Evolutionary conservation across 2,888 invertebrate genomes (phyloP).

Genomic region (Nomada fabriciana): DNA sequence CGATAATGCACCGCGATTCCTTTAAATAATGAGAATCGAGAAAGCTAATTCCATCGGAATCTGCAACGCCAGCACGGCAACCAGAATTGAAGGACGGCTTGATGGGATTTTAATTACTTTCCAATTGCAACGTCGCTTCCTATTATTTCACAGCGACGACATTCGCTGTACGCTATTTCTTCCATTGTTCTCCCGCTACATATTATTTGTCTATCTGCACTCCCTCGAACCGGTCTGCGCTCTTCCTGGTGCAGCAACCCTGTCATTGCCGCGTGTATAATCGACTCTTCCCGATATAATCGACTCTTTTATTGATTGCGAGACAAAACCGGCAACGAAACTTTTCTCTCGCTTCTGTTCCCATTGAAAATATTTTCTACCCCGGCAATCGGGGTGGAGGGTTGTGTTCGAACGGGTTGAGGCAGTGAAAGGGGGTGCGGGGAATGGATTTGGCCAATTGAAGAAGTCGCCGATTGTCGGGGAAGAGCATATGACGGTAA

Average conservation of each 20-base stretch:
- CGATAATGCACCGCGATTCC: constrained; percentile 49
- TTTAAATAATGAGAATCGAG: constrained; percentile 72
- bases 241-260: not conserved
- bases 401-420: not conserved
- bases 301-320: constrained; percentile 64
- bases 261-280: constrained; percentile 31
- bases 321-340: constrained; percentile 45
- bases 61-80: constrained; percentile 17
- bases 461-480: constrained; percentile 46
- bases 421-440: not conserved
- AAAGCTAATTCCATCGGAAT: constrained; percentile 66
- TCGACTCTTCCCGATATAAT: constrained; percentile 55
- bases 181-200: constrained; percentile 36
- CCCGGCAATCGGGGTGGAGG: not conserved
- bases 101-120: constrained; percentile 79
- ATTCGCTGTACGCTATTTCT: constrained; percentile 52
- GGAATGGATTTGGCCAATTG: constrained; percentile 54
- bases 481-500: constrained; percentile 41
- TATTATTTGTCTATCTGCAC: not conserved
- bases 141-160: constrained; percentile 73
- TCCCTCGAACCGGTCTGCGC: not conserved
- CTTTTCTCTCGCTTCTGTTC: constrained; percentile 29
- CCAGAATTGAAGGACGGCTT: constrained; percentile 55
- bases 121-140: constrained; percentile 71
- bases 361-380: constrained; percentile 50